Evolutionary conservation across 37 sponge, comb jelly and placozoan species (phyloP).

Genomic region (Eunapius fragilis): DNA sequence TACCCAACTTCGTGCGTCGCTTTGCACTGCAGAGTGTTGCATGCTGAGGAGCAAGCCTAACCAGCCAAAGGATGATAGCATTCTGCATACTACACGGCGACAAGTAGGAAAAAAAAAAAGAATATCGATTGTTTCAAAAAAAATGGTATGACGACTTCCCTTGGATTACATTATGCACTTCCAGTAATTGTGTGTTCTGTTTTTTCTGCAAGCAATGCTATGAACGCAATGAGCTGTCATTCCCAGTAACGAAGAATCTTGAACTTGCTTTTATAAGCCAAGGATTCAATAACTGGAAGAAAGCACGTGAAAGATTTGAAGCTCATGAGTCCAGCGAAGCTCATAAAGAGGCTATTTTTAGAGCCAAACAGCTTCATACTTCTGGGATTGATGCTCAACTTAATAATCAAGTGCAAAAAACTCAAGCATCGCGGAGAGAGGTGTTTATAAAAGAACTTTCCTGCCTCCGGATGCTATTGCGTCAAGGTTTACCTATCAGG

Average conservation of each 20-base stretch:
- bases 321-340: background rate
- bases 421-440: conserved; percentile 7
- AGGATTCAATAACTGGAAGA: conserved; percentile 32
- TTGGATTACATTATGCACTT: background rate
- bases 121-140: background rate
- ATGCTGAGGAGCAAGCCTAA: background rate
- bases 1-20: background rate
- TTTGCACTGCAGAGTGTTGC: background rate
- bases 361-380: background rate
- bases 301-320: background rate
- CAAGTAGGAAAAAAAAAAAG: background rate
- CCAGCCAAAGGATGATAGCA: background rate
- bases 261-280: conserved; percentile 10
- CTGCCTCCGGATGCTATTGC: conserved; percentile 21
- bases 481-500: conserved; percentile 53
- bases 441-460: conserved; percentile 36
- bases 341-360: conserved; percentile 20
- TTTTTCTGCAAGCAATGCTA: background rate
- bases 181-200: background rate
- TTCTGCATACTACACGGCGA: background rate
- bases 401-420: background rate
- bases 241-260: background rate
- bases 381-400: conserved; percentile 9
- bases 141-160: background rate
- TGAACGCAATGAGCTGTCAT: background rate